Evolutionary conservation across 2,113 vertebrate genomes (phyloP).

Genomic region (Aspiorhynchus laticeps): DNA sequence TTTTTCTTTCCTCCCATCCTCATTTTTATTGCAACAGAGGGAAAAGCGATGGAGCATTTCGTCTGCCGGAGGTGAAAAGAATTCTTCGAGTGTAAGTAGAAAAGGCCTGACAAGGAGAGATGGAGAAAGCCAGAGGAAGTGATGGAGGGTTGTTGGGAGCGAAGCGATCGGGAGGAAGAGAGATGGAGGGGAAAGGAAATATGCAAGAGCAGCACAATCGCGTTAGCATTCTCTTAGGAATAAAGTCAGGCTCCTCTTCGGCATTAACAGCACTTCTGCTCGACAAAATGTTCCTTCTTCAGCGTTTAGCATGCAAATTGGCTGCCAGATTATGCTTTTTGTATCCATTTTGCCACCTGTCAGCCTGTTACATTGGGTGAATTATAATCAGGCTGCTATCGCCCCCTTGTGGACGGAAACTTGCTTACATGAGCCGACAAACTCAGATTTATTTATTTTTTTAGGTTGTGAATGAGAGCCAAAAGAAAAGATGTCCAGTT

Average conservation of each 20-base stretch:
- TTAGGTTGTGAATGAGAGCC: slow-evolving; percentile 40
- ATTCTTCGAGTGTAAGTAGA: slow-evolving; percentile 78
- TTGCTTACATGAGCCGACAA: neutral
- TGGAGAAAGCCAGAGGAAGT: slow-evolving; percentile 37
- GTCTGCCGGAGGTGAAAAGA: slow-evolving; percentile 82
- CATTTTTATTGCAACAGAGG: slow-evolving; percentile 77
- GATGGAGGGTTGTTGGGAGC: slow-evolving; percentile 46
- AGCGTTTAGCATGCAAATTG: slow-evolving; percentile 79
- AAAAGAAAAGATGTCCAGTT: neutral
- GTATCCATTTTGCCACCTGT: slow-evolving; percentile 77
- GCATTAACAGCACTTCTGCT: slow-evolving; percentile 74
- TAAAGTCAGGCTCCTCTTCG: slow-evolving; percentile 71
- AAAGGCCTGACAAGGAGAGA: slow-evolving; percentile 65
- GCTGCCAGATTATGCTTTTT: slow-evolving; percentile 76
- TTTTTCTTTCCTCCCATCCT: slow-evolving; percentile 46
- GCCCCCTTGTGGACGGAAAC: slow-evolving; percentile 70
- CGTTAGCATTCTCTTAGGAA: slow-evolving; percentile 71
- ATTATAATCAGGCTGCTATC: slow-evolving; percentile 74
- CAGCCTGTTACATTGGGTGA: slow-evolving; percentile 65
- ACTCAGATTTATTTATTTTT: slow-evolving; percentile 17
- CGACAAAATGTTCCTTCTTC: slow-evolving; percentile 77
- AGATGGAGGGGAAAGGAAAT: slow-evolving; percentile 46
- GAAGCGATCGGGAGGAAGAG: slow-evolving; percentile 46
- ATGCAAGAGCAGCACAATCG: slow-evolving; percentile 68
- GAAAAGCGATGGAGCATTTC: slow-evolving; percentile 85